Conservation (phyloP, 2,888 invertebrate species). For the Drosophila niveifrons region DNA sequence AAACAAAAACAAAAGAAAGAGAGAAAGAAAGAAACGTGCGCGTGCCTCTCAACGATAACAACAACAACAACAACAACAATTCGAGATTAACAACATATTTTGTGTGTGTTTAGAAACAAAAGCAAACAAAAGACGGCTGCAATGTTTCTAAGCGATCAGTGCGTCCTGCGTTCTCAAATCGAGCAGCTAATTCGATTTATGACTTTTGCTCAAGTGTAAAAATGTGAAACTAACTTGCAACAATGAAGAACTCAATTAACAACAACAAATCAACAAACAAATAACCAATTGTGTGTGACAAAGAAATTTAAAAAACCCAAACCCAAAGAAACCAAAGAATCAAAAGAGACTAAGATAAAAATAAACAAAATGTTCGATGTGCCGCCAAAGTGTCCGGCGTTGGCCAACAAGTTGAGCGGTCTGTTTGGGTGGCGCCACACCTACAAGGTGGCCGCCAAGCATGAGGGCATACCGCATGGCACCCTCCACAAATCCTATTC, state of each 20-base stretch:
- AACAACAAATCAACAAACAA: constrained; percentile 10
- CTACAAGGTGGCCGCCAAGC: constrained; percentile 92
- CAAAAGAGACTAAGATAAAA: constrained; percentile 21
- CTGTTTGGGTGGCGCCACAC: constrained; percentile 93
- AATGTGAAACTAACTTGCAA: constrained; percentile 34
- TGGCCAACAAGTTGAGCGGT: constrained; percentile 91
- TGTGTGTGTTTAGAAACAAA: constrained; percentile 11
- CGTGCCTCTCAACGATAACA: constrained; percentile 30
- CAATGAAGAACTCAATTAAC: neutral
- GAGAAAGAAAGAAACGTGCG: constrained; percentile 15
- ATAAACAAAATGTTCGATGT: constrained; percentile 87
- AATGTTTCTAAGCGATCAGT: constrained; percentile 27
- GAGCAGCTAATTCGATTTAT: constrained; percentile 28
- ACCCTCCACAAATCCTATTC: constrained; percentile 85
- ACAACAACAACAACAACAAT: constrained; percentile 17
- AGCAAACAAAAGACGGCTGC: constrained; percentile 20
- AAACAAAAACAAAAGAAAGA: neutral
- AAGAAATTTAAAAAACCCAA: neutral
- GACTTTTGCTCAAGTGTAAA: constrained; percentile 48
- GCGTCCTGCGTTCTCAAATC: constrained; percentile 12
- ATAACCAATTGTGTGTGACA: constrained; percentile 7
- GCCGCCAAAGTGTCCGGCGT: constrained; percentile 90
- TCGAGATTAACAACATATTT: constrained; percentile 11
- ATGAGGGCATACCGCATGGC: constrained; percentile 87
- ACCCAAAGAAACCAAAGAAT: constrained; percentile 24